These are phyloP conservation scores for Thecocarcelia acutangulata DNA, from an alignment of 2,888 invertebrate genomes.

Conservation along the genomic window DNA sequence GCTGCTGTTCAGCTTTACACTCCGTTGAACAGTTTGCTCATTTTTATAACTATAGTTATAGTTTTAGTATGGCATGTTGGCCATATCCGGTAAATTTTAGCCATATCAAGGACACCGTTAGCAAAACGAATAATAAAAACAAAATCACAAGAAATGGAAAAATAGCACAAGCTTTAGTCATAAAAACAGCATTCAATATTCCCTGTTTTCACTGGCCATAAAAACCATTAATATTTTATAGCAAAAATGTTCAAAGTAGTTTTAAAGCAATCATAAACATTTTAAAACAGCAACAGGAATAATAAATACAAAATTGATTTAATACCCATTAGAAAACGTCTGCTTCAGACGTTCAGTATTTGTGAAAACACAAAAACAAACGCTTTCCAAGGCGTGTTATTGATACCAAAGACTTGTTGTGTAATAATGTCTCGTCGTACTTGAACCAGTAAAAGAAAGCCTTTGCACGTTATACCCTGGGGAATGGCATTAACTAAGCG, in stretches of 20 bases:
- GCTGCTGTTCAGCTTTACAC: neutral
- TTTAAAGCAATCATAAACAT: slow-evolving; percentile 47
- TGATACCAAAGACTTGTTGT: slow-evolving; percentile 22
- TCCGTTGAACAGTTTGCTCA: slow-evolving; percentile 11
- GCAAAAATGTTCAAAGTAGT: slow-evolving; percentile 28
- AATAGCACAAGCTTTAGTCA: slow-evolving; percentile 21
- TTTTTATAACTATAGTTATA: slow-evolving; percentile 40
- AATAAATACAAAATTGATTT: slow-evolving; percentile 51
- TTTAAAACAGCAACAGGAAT: slow-evolving; percentile 21
- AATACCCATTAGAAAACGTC: slow-evolving; percentile 56
- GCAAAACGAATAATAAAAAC: neutral
- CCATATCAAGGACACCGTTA: slow-evolving; percentile 44
- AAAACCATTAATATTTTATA: slow-evolving; percentile 61
- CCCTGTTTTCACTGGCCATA: neutral
- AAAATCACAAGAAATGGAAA: slow-evolving; percentile 3
- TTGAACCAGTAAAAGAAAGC: slow-evolving; percentile 33
- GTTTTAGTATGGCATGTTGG: slow-evolving; percentile 60
- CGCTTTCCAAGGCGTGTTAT: slow-evolving; percentile 34
- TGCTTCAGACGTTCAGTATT: slow-evolving; percentile 43
- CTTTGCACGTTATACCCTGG: slow-evolving; percentile 76
- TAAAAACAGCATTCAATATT: slow-evolving; percentile 35
- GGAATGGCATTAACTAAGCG: slow-evolving; percentile 76
- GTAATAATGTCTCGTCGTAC: slow-evolving; percentile 8
- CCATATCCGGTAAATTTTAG: slow-evolving; percentile 65
- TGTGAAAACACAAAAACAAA: slow-evolving; percentile 14